Evolutionary conservation across 2,888 invertebrate species (phyloP).

Genomic region (Tribolium freemani): DNA sequence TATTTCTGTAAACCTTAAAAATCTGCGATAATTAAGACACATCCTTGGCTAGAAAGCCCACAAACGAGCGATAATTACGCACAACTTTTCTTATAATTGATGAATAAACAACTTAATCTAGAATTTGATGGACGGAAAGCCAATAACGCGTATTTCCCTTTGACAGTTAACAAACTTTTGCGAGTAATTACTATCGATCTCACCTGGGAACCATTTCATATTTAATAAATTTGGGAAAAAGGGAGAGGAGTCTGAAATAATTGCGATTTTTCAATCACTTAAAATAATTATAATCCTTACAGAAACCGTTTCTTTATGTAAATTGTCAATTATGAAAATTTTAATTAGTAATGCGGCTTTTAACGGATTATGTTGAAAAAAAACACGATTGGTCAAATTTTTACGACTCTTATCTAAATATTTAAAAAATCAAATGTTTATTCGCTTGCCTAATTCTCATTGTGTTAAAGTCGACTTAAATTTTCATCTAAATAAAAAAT

Average conservation of each 20-base stretch:
- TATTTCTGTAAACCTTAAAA: background rate
- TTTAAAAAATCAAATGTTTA: background rate
- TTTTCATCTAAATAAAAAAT: background rate
- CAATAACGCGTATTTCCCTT: conserved; percentile 15
- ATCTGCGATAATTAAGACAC: background rate
- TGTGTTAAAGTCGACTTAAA: background rate
- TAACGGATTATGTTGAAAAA: background rate
- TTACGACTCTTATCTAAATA: background rate
- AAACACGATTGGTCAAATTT: background rate
- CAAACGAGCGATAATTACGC: background rate
- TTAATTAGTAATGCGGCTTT: background rate
- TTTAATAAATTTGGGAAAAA: background rate
- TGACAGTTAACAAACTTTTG: conserved; percentile 26
- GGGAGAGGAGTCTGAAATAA: too few species aligned
- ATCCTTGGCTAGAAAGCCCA: background rate
- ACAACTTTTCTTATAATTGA: background rate
- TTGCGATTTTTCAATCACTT: background rate
- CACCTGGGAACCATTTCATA: background rate
- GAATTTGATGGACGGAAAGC: conserved; percentile 16
- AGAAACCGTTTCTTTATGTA: background rate
- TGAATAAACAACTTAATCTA: conserved; percentile 20
- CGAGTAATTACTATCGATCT: conserved; percentile 16
- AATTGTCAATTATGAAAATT: background rate
- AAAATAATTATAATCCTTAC: background rate
- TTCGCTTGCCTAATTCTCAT: background rate